phyloP scores from a whole-genome alignment of 1,140 invertebrate species.

The Zophobas morio region DNA sequence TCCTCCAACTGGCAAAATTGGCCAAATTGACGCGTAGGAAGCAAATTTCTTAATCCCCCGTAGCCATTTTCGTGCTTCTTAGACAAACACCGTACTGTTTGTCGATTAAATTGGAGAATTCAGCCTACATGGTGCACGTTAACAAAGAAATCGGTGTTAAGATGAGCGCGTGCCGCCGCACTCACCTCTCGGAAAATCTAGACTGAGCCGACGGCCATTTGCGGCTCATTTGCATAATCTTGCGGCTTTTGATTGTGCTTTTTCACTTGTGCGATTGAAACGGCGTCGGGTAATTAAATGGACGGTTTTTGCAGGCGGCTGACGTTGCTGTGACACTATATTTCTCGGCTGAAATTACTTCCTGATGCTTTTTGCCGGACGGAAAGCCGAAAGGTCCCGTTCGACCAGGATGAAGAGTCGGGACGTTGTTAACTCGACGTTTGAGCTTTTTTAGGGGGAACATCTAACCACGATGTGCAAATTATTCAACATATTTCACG shows the following conservation, averaged over 20 bases:
- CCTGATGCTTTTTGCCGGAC: not conserved
- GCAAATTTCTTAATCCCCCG: slow-evolving; percentile 21
- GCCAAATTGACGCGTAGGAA: slow-evolving; percentile 20
- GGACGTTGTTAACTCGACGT: too few species aligned
- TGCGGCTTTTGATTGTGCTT: not conserved
- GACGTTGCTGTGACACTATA: not conserved
- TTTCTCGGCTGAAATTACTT: not conserved
- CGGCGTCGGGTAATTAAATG: slow-evolving; percentile 3
- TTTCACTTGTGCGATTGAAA: not conserved
- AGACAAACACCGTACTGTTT: slow-evolving; percentile 21
- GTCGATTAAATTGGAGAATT: slow-evolving; percentile 33
- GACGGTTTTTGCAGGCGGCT: not conserved
- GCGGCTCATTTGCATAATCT: slow-evolving; percentile 24
- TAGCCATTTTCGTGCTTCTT: not conserved
- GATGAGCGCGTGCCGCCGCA: slow-evolving; percentile 1
- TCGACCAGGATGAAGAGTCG: too few species aligned
- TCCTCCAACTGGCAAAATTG: not conserved
- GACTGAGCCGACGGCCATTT: slow-evolving; percentile 19
- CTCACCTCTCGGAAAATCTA: slow-evolving; percentile 3
- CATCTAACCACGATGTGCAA: too few species aligned
- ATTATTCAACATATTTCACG: too few species aligned
- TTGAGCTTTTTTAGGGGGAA: too few species aligned
- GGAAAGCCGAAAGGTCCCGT: too few species aligned
- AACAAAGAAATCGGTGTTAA: slow-evolving; percentile 26
- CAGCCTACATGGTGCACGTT: not conserved